phyloP scores from a whole-genome alignment of 1,140 invertebrate species.

The Marisa cornuarietis region DNA sequence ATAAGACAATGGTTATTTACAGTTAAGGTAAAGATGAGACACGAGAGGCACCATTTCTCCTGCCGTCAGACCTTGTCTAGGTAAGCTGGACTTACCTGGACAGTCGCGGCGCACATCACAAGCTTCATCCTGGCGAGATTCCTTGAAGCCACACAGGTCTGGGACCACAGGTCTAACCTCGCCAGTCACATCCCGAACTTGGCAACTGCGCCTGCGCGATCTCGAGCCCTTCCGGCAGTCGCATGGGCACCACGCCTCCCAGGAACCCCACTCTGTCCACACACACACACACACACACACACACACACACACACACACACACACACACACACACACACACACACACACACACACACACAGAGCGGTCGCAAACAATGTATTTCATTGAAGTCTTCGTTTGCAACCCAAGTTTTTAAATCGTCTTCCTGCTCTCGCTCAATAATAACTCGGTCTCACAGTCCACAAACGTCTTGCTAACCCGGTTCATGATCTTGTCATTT shows the following conservation, averaged over 20 bases:
- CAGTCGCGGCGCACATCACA: conserved; percentile 7
- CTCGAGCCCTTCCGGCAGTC: neutral
- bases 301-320: neutral
- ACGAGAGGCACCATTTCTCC: no score
- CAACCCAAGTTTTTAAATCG: no score
- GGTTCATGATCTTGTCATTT: no score
- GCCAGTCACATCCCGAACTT: neutral
- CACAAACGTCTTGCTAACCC: no score
- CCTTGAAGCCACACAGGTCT: neutral
- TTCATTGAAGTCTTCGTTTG: neutral
- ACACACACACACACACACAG: conserved; percentile 6
- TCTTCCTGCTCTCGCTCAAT: no score
- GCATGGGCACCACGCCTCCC: conserved; percentile 19
- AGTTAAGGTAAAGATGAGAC: no score
- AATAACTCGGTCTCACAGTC: no score
- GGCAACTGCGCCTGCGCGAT: neutral
- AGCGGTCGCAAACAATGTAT: neutral
- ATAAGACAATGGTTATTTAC: no score
- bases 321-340: conserved; percentile 19
- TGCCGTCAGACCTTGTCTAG: no score
- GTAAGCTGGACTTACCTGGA: neutral
- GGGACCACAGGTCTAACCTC: neutral
- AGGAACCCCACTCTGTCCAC: conserved; percentile 19
- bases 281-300: neutral
- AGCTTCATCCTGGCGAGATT: neutral